A percentile compares a stretch with the other conserved stretches of the same genome.
phyloP scores from a whole-genome alignment of 2,113 vertebrate genomes.

The Aramus guarauna region DNA sequence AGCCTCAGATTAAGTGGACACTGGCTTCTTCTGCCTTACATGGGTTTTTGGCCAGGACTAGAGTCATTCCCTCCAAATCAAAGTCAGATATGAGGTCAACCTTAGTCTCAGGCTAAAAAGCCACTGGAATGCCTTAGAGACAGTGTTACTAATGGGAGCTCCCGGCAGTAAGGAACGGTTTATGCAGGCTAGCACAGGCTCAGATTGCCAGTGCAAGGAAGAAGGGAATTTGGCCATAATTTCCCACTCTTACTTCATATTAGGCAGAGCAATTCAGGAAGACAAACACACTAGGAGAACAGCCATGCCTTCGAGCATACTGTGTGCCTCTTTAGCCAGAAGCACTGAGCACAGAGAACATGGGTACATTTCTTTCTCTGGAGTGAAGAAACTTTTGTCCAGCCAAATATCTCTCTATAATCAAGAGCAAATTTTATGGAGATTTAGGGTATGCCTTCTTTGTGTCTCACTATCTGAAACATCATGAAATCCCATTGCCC shows the following conservation, averaged over 20 bases:
- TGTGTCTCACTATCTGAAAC: neutral
- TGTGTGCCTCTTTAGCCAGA: neutral
- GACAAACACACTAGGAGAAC: neutral
- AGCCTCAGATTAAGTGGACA: neutral
- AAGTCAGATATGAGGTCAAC: neutral
- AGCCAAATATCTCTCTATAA: neutral
- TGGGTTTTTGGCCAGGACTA: neutral
- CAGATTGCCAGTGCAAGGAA: neutral
- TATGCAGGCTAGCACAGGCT: neutral
- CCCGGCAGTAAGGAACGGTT: neutral
- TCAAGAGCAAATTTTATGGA: neutral
- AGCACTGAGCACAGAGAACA: neutral
- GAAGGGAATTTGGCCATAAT: neutral
- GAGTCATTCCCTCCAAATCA: neutral
- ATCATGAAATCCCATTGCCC: neutral
- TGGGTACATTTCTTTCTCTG: neutral
- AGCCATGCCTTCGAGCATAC: neutral
- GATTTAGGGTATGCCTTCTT: neutral
- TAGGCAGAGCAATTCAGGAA: neutral
- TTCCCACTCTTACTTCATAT: neutral
- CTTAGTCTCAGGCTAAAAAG: neutral
- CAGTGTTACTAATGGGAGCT: neutral
- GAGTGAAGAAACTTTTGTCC: neutral
- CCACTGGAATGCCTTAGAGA: neutral
- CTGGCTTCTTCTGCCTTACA: neutral